These are phyloP conservation scores for Synergus japonicus DNA, from an alignment of 2,888 invertebrate genomes.

Conservation along the genomic window DNA sequence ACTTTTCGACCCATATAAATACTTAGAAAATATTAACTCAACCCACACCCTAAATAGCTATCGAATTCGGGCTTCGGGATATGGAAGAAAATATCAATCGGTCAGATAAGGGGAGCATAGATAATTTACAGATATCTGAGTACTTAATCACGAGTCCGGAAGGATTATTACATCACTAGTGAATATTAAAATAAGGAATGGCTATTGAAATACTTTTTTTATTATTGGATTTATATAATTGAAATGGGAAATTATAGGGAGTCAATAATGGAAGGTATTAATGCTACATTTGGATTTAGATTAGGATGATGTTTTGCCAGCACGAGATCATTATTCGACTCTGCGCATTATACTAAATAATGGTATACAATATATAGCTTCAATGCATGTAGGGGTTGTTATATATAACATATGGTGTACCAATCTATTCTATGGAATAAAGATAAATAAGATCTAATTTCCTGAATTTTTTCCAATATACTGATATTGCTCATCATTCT, in stretches of 20 bases:
- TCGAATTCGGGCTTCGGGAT: slow-evolving; percentile 3
- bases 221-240: neutral
- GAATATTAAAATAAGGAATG: neutral
- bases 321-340: slow-evolving; percentile 13
- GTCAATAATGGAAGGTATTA: slow-evolving; percentile 4
- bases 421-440: neutral
- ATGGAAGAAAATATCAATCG: slow-evolving; percentile 12
- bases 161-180: neutral
- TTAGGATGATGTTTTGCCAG: slow-evolving; percentile 24
- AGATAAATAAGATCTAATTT: too few relatives aligned
- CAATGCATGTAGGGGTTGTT: neutral
- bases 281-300: neutral
- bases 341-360: slow-evolving; percentile 19
- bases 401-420: slow-evolving; percentile 7
- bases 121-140: slow-evolving; percentile 2
- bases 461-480: neutral
- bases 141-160: neutral
- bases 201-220: neutral
- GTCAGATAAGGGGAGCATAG: neutral
- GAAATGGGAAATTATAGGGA: neutral
- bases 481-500: neutral
- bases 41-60: slow-evolving; percentile 16
- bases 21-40: slow-evolving; percentile 65
- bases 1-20: slow-evolving; percentile 52
- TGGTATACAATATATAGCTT: neutral